Evolutionary conservation across 2,888 invertebrate genomes (phyloP).

Genomic region (Eupithecia tripunctaria): DNA sequence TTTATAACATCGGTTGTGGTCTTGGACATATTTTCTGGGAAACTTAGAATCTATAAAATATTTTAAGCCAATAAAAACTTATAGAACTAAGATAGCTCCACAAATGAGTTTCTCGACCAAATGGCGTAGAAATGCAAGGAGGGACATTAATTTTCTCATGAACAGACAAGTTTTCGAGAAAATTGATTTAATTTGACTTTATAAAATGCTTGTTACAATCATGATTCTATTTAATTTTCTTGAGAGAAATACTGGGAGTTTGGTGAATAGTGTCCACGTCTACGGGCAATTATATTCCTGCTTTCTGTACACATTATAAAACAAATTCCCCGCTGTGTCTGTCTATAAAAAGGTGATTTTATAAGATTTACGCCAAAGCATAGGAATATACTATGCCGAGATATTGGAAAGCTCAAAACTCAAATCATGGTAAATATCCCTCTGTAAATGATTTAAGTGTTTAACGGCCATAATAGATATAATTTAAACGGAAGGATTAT

Average conservation of each 20-base stretch:
- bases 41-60: not conserved
- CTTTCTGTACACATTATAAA: not conserved
- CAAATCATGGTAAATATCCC: too few relatives aligned
- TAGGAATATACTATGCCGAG: too few relatives aligned
- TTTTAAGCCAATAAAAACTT: not conserved
- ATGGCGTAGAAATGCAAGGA: conserved; percentile 29
- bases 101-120: conserved; percentile 2
- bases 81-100: not conserved
- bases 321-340: too few relatives aligned
- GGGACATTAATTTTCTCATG: conserved; percentile 34
- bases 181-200: conserved; percentile 41
- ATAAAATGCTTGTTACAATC: conserved; percentile 9
- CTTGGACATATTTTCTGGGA: not conserved
- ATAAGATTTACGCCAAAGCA: too few relatives aligned
- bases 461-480: too few relatives aligned
- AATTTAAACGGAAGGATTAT: too few relatives aligned
- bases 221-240: conserved; percentile 4
- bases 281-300: not conserved
- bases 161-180: conserved; percentile 37
- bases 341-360: too few relatives aligned
- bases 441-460: too few relatives aligned
- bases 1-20: too few relatives aligned
- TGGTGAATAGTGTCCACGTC: not conserved
- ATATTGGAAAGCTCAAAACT: too few relatives aligned
- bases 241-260: not conserved